Conservation (phyloP, 2,797 vertebrate species). For the Takifugu ocellatus region DNA sequence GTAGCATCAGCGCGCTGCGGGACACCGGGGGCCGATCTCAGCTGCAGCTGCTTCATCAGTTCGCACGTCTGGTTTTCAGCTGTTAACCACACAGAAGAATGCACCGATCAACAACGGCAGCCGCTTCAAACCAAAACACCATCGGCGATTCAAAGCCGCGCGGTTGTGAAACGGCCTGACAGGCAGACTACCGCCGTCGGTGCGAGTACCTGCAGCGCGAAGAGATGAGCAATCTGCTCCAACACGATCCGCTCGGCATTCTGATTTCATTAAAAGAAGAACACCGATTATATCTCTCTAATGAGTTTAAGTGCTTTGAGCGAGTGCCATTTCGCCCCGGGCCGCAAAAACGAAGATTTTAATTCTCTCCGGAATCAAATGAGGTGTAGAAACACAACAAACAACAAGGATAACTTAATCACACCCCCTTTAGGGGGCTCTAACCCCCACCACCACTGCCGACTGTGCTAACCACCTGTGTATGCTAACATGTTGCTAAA, state of each 20-base stretch:
- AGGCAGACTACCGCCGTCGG: slow-evolving; percentile 17
- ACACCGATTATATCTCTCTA: slow-evolving; percentile 75
- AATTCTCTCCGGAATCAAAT: slow-evolving; percentile 56
- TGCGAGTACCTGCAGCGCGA: slow-evolving; percentile 26
- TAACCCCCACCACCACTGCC: slow-evolving; percentile 50
- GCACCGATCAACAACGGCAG: slow-evolving; percentile 14
- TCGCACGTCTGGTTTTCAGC: background rate
- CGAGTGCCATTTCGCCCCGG: slow-evolving; percentile 64
- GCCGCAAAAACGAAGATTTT: slow-evolving; percentile 54
- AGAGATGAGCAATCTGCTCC: slow-evolving; percentile 62
- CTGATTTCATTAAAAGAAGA: slow-evolving; percentile 64
- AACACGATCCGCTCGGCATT: slow-evolving; percentile 56
- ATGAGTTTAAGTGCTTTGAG: slow-evolving; percentile 66
- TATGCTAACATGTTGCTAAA: no score
- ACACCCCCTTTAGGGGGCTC: slow-evolving; percentile 53
- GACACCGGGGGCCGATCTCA: no score
- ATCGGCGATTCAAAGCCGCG: slow-evolving; percentile 33
- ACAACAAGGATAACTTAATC: slow-evolving; percentile 53
- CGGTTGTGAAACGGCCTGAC: slow-evolving; percentile 52
- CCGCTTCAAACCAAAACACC: slow-evolving; percentile 22
- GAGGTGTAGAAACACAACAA: slow-evolving; percentile 61
- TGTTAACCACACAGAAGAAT: slow-evolving; percentile 1
- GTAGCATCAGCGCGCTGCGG: no score
- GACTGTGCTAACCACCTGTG: slow-evolving; percentile 37
- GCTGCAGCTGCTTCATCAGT: no score